Conservation (phyloP, 2,888 invertebrate genomes). For the Anoncus sp. region DNA sequence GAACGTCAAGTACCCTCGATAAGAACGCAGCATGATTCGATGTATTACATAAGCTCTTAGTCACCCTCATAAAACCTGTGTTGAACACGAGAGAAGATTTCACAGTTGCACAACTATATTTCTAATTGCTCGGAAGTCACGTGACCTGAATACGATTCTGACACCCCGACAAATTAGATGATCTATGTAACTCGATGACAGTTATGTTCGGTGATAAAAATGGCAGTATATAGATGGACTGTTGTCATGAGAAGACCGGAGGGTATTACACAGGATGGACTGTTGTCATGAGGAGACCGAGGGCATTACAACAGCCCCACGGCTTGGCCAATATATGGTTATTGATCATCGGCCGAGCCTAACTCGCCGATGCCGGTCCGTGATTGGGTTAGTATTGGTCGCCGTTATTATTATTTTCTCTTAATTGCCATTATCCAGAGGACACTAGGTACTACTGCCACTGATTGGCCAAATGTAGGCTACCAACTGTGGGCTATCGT, state of each 20-base stretch:
- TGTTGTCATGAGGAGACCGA: too few relatives aligned
- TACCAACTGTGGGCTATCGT: too few relatives aligned
- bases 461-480: too few relatives aligned
- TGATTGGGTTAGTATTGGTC: too few relatives aligned
- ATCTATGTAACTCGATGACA: neutral
- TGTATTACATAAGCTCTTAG: neutral
- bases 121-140: constrained; percentile 28
- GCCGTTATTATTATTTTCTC: too few relatives aligned
- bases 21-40: constrained; percentile 40
- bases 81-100: constrained; percentile 31
- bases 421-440: too few relatives aligned
- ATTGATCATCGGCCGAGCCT: too few relatives aligned
- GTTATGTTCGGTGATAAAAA: neutral
- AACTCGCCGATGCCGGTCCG: too few relatives aligned
- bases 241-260: neutral
- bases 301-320: too few relatives aligned
- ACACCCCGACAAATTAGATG: neutral
- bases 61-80: constrained; percentile 10
- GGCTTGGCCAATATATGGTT: too few relatives aligned
- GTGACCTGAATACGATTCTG: neutral
- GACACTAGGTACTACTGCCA: too few relatives aligned
- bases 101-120: constrained; percentile 47
- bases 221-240: neutral
- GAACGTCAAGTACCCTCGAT: constrained; percentile 53
- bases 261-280: too few relatives aligned